Base-by-base conservation (phyloP, 2,113 vertebrate genomes). In the Diadophis punctatus region DNA sequence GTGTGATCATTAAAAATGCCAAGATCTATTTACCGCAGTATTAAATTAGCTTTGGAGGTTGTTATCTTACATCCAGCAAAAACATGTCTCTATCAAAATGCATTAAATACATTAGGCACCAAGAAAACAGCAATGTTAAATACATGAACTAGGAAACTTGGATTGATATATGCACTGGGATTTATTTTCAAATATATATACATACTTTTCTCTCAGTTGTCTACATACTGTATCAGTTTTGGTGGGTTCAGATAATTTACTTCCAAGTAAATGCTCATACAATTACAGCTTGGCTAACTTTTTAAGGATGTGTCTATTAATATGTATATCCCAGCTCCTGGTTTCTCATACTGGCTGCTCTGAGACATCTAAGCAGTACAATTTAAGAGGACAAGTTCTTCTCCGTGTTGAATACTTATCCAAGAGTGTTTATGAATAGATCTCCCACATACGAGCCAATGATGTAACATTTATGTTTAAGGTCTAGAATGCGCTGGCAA, bases 311-410 rank as follows among this genome's bases (percentile, higher is more conserved):
- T 25, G 55, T 94, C 87, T 86, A 90, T 53, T 74, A 93, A 90
- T 11, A 56, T 63, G 34, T 51, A 95, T 95, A 52, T 23, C 1
- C 51, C 30, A 9, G 68, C 27, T 91, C 90, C 63, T 96, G 0
- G 88, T 93, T 92, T 93, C 91, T 91, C 3, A 92, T 91, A 30
- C 63, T 27, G n/a, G 86, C 93, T 94, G 90, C 3, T 90, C 56
- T 58, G 25, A 80, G 8, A 22, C 34, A 20, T 80, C 34, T 22
- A 80, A 80, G 18, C 18, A 80, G 8, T 80, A 20, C 55, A 18
- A 89, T 0, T 0, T 56, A 90, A 89, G 34, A 7, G 60, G 22
- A 16, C 87, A 86, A 25, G 11, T 92, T 53, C 3, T 0, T 0
- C 22, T 84, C 14, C 63, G 9, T 12, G 30, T 89, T 90, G 39